Conservation (phyloP, 2,113 vertebrate genomes). For the Mesitornis unicolor region DNA sequence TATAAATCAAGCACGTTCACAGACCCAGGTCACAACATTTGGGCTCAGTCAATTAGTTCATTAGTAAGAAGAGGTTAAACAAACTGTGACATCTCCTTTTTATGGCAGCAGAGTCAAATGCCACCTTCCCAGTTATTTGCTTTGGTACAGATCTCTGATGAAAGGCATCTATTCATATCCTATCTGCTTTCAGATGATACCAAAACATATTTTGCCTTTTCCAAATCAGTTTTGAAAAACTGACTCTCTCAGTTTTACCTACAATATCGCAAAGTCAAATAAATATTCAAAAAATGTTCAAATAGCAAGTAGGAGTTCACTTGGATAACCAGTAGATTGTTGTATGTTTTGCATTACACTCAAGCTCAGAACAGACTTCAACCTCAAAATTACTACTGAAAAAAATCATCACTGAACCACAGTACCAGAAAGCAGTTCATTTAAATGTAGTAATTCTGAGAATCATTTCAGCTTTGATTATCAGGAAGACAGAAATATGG, state of each 20-base stretch:
- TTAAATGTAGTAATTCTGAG: constrained; percentile 14
- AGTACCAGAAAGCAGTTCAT: background rate
- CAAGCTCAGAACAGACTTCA: background rate
- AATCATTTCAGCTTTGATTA: constrained; percentile 36
- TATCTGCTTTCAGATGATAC: background rate
- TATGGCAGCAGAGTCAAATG: background rate
- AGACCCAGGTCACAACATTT: background rate
- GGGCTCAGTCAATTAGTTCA: background rate
- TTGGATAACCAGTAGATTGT: background rate
- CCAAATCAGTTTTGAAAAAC: background rate
- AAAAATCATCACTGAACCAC: background rate
- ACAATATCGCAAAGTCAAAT: background rate
- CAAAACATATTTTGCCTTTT: background rate
- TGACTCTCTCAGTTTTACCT: background rate
- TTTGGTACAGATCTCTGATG: background rate
- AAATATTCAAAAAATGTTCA: too few species aligned
- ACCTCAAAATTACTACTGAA: background rate
- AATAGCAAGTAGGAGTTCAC: background rate
- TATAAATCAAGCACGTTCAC: background rate
- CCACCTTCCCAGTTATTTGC: fast-evolving
- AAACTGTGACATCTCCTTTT: background rate
- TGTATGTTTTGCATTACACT: background rate
- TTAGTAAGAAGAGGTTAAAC: background rate
- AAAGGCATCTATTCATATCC: background rate
- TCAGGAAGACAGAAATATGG: background rate